These are phyloP conservation scores for Drosophila elegans DNA, from an alignment of 1,140 invertebrate species.

Conservation along the genomic window DNA sequence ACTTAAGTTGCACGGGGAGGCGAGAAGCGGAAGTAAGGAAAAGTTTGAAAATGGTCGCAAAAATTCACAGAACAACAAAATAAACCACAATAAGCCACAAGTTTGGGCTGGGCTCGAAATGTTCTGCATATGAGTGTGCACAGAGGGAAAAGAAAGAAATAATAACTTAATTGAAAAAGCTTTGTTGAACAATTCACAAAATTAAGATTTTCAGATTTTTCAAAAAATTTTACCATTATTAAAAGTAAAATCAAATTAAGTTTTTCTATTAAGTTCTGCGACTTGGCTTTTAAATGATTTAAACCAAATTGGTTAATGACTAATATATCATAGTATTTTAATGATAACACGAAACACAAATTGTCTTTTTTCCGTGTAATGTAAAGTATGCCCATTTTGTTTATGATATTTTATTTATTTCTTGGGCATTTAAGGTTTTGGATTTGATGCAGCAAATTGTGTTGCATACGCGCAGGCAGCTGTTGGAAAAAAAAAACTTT, in stretches of 20 bases:
- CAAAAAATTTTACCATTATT: too few relatives aligned
- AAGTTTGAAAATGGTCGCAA: conserved; percentile 73
- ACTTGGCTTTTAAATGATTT: too few relatives aligned
- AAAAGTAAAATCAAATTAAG: too few relatives aligned
- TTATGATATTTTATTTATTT: conserved; percentile 36
- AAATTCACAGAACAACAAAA: conserved; percentile 43
- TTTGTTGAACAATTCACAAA: too few relatives aligned
- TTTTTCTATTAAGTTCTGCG: too few relatives aligned
- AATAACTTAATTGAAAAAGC: too few relatives aligned
- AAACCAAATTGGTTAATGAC: too few relatives aligned
- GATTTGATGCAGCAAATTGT: conserved; percentile 60
- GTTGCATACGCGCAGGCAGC: conserved; percentile 74
- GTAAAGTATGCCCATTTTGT: conserved; percentile 1
- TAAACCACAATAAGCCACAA: conserved; percentile 73
- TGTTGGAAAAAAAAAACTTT: conserved; percentile 53
- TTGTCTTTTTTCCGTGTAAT: neutral
- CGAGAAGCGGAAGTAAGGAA: conserved; percentile 25
- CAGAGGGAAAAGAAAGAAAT: conserved; percentile 1
- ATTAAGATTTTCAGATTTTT: too few relatives aligned
- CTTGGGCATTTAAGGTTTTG: conserved; percentile 30
- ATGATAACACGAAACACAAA: neutral
- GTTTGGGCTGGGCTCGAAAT: conserved; percentile 25
- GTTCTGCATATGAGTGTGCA: conserved; percentile 28
- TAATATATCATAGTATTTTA: too few relatives aligned
- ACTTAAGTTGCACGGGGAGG: conserved; percentile 72